Evolutionary conservation across 1,140 invertebrate species (phyloP), one percentile per base, ranked within the genome.

Genomic region (Hormaphis cornu): DNA sequence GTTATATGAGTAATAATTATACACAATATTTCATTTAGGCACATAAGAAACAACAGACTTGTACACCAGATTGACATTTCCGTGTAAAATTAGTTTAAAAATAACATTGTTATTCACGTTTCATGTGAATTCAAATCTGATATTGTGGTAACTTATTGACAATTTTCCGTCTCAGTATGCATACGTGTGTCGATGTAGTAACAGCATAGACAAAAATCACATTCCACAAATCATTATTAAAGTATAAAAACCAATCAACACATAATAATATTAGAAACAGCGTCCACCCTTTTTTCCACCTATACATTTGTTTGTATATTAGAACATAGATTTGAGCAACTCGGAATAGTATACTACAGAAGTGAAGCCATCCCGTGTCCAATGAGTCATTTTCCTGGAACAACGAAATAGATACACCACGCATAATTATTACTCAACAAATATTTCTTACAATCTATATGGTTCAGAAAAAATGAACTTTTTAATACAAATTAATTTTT

Each of bases 321-420:
- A 66, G 61, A 9, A 66, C 61, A 50, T 66, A 66, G 18, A 66
- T 22, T 48, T 66, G 61, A 66, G 44, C 44, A n/a, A 66, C 20
- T 33, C 44, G 44, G 9, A 66, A 50, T 3, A 66, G 28, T 33
- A 66, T 35, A 66, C 28, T 48, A 35, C 61, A 66, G 22, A 50
- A 48, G 28, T 66, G 42, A 22, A 66, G 42, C 61, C 61, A 66
- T 50, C 44, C 42, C 7, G 26, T 48, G 24, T 66, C 61, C 12
- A 66, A 22, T 9, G 61, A 66, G 3, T 33, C 44, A 24, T 66
- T 9, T n/a, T 66, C 61, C 61, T 66, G 24, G 33, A 66, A 66
- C 42, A 63, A 18, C 16, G 33, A 4, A 35, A 12, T 14, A 37
- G 18, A 22, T 22, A 53, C 8, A 50, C n/a, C n/a, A 50, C 16